phyloP scores from a whole-genome alignment of 2,888 invertebrate species.

The Pterostichus madidus region DNA sequence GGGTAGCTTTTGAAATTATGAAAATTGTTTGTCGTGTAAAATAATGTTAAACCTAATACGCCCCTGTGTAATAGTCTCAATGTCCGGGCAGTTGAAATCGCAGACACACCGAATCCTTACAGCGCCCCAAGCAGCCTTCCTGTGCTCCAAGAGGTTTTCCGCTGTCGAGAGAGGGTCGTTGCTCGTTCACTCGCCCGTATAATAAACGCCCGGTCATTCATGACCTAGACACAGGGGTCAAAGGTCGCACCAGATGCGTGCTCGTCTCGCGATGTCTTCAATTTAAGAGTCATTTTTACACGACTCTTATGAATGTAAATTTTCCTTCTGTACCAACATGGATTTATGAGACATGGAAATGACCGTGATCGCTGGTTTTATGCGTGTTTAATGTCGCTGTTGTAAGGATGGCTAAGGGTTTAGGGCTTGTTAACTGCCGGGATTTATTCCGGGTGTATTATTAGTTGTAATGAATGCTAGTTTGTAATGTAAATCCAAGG shows the following conservation, averaged over 20 bases:
- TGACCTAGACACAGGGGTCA: conserved; percentile 66
- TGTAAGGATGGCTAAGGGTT: conserved; percentile 29
- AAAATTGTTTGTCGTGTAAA: too few relatives aligned
- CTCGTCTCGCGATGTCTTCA: conserved; percentile 52
- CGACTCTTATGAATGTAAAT: conserved; percentile 53
- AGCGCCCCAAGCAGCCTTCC: too few relatives aligned
- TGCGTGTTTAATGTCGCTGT: conserved; percentile 43
- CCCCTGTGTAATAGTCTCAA: too few relatives aligned
- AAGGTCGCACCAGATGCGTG: conserved; percentile 63
- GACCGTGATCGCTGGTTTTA: conserved; percentile 38
- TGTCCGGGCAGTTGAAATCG: too few relatives aligned
- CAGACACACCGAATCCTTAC: too few relatives aligned
- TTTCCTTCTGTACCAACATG: conserved; percentile 19
- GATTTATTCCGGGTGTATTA: conserved; percentile 16
- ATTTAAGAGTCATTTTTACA: conserved; percentile 50
- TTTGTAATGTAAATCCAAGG: neutral
- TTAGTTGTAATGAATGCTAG: conserved; percentile 22
- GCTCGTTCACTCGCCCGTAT: conserved; percentile 47
- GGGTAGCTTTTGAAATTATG: too few relatives aligned
- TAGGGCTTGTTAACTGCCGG: conserved; percentile 52
- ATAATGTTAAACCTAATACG: too few relatives aligned
- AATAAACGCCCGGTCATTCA: conserved; percentile 65
- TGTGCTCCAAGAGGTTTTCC: conserved; percentile 6
- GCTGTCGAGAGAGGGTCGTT: conserved; percentile 52
- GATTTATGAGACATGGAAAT: conserved; percentile 55